A percentile compares a stretch with the other conserved stretches of the same genome.
Conservation (phyloP, 2,888 invertebrate species). For the Orchesella flavescens region DNA sequence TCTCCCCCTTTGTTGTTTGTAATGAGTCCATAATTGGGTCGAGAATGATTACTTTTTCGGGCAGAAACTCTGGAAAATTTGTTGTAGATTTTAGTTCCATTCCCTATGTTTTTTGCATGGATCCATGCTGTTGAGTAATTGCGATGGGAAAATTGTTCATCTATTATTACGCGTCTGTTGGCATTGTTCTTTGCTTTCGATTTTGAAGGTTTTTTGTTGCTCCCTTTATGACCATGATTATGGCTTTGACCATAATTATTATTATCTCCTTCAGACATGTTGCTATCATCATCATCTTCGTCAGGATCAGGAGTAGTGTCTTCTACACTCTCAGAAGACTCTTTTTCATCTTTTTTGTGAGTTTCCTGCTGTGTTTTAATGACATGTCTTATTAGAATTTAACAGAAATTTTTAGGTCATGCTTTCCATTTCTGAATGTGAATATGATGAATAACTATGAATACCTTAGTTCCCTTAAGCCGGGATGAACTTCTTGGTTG, state of each 20-base stretch:
- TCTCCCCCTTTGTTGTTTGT: slow-evolving; percentile 61
- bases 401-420: too few species aligned
- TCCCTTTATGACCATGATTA: background rate
- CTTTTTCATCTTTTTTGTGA: too few species aligned
- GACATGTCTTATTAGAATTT: too few species aligned
- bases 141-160: slow-evolving; percentile 48
- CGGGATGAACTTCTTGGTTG: too few species aligned
- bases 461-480: too few species aligned
- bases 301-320: background rate
- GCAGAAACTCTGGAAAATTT: slow-evolving; percentile 55
- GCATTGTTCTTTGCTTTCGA: background rate
- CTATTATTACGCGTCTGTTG: slow-evolving; percentile 37
- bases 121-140: slow-evolving; percentile 53
- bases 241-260: too few species aligned
- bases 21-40: slow-evolving; percentile 55
- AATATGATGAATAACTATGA: too few species aligned
- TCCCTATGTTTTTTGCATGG: slow-evolving; percentile 23
- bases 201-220: slow-evolving; percentile 15
- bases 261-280: background rate
- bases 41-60: slow-evolving; percentile 47
- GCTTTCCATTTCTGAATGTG: too few species aligned
- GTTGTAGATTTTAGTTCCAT: slow-evolving; percentile 44
- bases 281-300: background rate
- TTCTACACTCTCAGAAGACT: too few species aligned
- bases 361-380: too few species aligned